Percentiles rank a stretch among this genome's conserved stretches.
Conservation (phyloP, 1,140 invertebrate species). For the Drosophila kikkawai region DNA sequence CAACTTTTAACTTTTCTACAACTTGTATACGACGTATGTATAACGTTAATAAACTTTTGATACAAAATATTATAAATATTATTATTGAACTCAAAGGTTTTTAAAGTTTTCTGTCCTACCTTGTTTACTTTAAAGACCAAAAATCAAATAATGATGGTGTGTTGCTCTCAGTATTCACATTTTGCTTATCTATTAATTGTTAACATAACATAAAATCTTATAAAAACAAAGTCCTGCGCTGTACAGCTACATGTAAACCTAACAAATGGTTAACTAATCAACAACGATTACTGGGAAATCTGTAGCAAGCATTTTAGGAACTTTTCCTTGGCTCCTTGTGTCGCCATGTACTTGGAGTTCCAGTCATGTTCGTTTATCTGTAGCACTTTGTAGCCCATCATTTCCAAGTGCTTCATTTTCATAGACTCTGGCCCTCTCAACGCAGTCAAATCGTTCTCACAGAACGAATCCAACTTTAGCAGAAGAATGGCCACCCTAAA, state of each 20-base stretch:
- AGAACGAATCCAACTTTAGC: conserved; percentile 81
- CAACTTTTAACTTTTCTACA: background rate
- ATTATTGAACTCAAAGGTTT: background rate
- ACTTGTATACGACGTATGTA: conserved; percentile 3
- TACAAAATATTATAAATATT: background rate
- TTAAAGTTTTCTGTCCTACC: too few relatives aligned
- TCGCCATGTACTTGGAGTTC: conserved; percentile 85
- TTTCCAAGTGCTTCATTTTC: conserved; percentile 87
- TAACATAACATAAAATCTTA: conserved; percentile 1
- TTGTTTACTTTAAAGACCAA: background rate
- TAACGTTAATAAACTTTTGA: conserved; percentile 4
- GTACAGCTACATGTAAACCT: background rate
- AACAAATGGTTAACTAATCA: background rate
- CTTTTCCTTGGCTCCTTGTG: conserved; percentile 81
- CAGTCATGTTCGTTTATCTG: conserved; percentile 86
- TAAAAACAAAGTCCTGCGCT: too few relatives aligned
- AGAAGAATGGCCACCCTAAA: conserved; percentile 85
- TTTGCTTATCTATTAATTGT: conserved; percentile 7
- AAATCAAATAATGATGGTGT: background rate
- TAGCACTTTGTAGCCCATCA: conserved; percentile 87
- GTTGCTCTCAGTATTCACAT: background rate
- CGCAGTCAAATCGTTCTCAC: conserved; percentile 77
- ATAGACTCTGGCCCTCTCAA: conserved; percentile 85
- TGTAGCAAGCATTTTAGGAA: conserved; percentile 84
- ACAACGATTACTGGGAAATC: conserved; percentile 49